A percentile compares a stretch with the other conserved stretches of the same genome.
phyloP scores from a whole-genome alignment of 30 jellyfish, hydroid and myxozoan species.

The Aurelia aurita region DNA sequence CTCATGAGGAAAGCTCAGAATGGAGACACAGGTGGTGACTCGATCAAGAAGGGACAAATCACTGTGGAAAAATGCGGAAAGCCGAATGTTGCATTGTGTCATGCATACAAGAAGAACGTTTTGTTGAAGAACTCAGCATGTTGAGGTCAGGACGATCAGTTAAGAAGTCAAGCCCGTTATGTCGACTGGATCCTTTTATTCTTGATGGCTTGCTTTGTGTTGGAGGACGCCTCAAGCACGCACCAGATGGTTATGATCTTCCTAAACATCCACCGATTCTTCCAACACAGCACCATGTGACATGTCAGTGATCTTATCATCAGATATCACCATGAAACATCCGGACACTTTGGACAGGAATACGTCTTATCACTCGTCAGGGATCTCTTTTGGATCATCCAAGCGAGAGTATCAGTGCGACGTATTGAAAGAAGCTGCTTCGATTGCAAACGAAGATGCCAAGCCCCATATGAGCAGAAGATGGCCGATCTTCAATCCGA shows the following conservation, averaged over 20 bases:
- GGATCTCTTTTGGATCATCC: neutral
- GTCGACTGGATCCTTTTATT: constrained; percentile 31
- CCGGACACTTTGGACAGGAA: neutral
- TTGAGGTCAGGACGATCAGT: constrained; percentile 9
- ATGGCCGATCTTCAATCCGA: no score
- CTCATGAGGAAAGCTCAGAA: no score
- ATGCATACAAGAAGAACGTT: neutral
- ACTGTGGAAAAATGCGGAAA: constrained; percentile 12
- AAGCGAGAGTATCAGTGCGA: no score
- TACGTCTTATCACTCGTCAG: neutral
- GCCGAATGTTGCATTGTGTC: constrained; percentile 11
- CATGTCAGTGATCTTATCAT: neutral
- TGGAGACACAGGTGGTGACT: no score
- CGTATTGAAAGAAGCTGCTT: no score
- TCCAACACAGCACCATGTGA: neutral
- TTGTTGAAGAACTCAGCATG: constrained; percentile 4
- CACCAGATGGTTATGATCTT: neutral
- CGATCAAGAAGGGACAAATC: neutral
- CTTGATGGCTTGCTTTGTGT: constrained; percentile 33
- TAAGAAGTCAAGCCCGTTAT: neutral
- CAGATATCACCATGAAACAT: neutral
- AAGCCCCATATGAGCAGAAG: no score
- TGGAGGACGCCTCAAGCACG: constrained; percentile 45
- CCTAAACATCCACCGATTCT: constrained; percentile 1
- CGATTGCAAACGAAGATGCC: no score